Evolutionary conservation across 2,888 invertebrate genomes (phyloP).

Genomic region (Bombyx huttoni): DNA sequence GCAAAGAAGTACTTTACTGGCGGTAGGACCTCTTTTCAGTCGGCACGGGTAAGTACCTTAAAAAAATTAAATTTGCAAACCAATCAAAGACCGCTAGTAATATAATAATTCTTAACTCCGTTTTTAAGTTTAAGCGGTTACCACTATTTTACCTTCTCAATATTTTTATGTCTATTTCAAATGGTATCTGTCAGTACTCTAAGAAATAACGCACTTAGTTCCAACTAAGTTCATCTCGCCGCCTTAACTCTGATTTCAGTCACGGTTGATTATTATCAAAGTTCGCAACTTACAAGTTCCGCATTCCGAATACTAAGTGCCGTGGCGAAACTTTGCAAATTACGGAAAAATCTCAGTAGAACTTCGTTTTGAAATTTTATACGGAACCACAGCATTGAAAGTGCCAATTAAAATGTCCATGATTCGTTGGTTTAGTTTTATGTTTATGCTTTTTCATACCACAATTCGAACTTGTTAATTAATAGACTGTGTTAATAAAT

Average conservation of each 20-base stretch:
- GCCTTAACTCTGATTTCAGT: slow-evolving; percentile 20
- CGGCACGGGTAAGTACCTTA: too few relatives aligned
- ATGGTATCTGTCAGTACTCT: not conserved
- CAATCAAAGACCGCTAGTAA: too few relatives aligned
- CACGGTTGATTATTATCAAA: slow-evolving; percentile 43
- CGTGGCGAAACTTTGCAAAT: slow-evolving; percentile 27
- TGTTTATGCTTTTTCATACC: not conserved
- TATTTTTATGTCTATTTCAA: not conserved
- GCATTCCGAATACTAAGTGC: slow-evolving; percentile 38
- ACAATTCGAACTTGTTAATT: not conserved
- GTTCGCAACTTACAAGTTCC: slow-evolving; percentile 29
- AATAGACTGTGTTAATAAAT: not conserved
- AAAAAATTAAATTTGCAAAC: too few relatives aligned
- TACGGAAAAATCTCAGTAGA: slow-evolving; percentile 26
- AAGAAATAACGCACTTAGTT: slow-evolving; percentile 2
- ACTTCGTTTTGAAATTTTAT: slow-evolving; percentile 24
- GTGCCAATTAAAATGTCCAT: slow-evolving; percentile 18
- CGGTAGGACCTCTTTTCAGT: too few relatives aligned
- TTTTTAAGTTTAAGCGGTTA: too few relatives aligned
- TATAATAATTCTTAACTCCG: too few relatives aligned
- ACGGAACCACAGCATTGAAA: slow-evolving; percentile 16
- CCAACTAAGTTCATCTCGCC: slow-evolving; percentile 9
- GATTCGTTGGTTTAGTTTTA: slow-evolving; percentile 8
- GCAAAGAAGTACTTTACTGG: too few relatives aligned
- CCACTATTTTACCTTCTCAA: too few relatives aligned